Percentiles rank a stretch among this genome's conserved stretches.
These are phyloP conservation scores for Actenoides lindsayi DNA, from an alignment of 2,113 vertebrate species.

Conservation along the genomic window DNA sequence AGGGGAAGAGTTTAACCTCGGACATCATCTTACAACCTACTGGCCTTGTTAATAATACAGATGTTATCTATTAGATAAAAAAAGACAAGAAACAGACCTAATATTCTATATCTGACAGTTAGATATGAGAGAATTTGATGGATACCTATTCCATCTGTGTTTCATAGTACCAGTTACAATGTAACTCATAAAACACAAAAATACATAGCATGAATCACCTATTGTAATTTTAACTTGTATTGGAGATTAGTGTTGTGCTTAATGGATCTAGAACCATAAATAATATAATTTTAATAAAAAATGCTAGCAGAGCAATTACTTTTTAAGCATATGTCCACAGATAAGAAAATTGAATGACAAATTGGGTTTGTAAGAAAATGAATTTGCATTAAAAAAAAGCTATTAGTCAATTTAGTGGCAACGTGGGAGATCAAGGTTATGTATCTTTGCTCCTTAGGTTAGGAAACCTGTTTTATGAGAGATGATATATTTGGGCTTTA, in stretches of 20 bases:
- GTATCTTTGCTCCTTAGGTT: neutral
- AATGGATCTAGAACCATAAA: constrained; percentile 64
- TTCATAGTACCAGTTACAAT: neutral
- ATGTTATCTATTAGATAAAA: neutral
- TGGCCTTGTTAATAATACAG: neutral
- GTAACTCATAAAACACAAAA: neutral
- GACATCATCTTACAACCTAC: neutral
- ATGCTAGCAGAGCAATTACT: constrained; percentile 68
- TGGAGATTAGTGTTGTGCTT: constrained; percentile 58
- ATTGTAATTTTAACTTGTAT: constrained; percentile 38
- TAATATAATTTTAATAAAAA: constrained; percentile 75
- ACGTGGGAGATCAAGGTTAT: constrained; percentile 27
- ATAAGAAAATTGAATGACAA: constrained; percentile 73
- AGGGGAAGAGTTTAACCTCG: neutral
- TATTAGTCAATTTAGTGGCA: constrained; percentile 52
- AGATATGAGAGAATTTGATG: neutral
- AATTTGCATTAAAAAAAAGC: constrained; percentile 69
- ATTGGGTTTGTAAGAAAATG: constrained; percentile 64
- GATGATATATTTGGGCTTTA: neutral
- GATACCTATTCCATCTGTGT: neutral
- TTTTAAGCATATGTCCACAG: constrained; percentile 69
- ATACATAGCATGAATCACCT: constrained; percentile 1
- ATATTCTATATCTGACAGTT: neutral
- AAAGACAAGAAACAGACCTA: neutral
- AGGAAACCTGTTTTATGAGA: neutral